phyloP scores from a whole-genome alignment of 92 coral and sea anemone species.

The Actinostola sp. region DNA sequence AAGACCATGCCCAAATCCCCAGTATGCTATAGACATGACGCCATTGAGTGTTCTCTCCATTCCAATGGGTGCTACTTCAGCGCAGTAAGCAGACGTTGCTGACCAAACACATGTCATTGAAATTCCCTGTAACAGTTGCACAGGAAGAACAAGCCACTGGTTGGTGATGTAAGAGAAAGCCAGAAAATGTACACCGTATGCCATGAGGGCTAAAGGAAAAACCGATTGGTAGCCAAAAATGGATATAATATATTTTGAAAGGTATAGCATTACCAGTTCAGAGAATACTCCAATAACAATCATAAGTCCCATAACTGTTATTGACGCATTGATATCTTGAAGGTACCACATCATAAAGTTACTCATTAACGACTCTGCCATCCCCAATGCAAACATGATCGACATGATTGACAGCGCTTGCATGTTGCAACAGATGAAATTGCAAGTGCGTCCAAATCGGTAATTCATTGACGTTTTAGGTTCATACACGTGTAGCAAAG shows the following conservation, averaged over 20 bases:
- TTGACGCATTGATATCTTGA: slow-evolving; percentile 82
- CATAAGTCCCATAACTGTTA: slow-evolving; percentile 78
- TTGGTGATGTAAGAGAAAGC: slow-evolving; percentile 74
- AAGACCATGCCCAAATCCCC: slow-evolving; percentile 85
- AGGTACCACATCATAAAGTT: slow-evolving; percentile 97
- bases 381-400: slow-evolving; percentile 79
- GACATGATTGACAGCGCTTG: slow-evolving; percentile 70
- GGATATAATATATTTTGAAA: slow-evolving; percentile 70
- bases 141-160: slow-evolving; percentile 78
- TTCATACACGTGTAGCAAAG: slow-evolving; percentile 66
- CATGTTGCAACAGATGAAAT: slow-evolving; percentile 71
- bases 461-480: slow-evolving; percentile 70
- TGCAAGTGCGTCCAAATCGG: slow-evolving; percentile 68
- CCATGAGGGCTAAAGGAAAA: slow-evolving; percentile 70
- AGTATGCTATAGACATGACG: slow-evolving; percentile 71
- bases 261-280: slow-evolving; percentile 70
- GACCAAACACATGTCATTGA: slow-evolving; percentile 81
- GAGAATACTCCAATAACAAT: slow-evolving; percentile 70
- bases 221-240: slow-evolving; percentile 83
- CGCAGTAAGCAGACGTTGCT: slow-evolving; percentile 81
- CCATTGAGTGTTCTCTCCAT: slow-evolving; percentile 86
- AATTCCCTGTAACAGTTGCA: slow-evolving; percentile 81
- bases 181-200: slow-evolving; percentile 81
- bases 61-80: slow-evolving; percentile 79
- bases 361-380: slow-evolving; percentile 86